Evolutionary conservation across 2,797 vertebrate genomes (phyloP).

Genomic region (Chaetodon trifasciatus): DNA sequence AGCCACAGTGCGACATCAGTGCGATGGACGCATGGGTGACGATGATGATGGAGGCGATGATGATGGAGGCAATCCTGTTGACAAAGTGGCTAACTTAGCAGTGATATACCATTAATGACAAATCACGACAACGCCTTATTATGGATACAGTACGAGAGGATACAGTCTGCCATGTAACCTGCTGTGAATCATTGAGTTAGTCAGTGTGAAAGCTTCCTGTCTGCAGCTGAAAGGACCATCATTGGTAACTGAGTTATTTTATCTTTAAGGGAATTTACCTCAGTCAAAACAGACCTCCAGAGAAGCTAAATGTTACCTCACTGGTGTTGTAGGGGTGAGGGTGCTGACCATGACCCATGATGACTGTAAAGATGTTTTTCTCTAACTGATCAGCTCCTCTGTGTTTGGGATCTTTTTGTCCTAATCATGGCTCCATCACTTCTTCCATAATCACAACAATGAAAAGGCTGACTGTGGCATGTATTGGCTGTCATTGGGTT

Average conservation of each 20-base stretch:
- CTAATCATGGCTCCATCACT: background rate
- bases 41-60: background rate
- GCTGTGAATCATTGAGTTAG: background rate
- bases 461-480: background rate
- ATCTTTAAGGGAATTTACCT: background rate
- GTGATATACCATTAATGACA: background rate
- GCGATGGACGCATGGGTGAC: background rate
- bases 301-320: background rate
- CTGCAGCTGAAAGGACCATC: background rate
- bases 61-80: background rate
- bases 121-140: background rate
- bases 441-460: background rate
- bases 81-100: background rate
- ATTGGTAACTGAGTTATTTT: background rate
- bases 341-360: background rate
- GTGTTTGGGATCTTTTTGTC: background rate
- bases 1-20: slow-evolving; percentile 19
- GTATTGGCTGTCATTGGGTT: background rate
- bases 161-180: background rate
- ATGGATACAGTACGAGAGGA: background rate
- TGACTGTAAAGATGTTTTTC: no score
- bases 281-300: background rate
- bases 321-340: background rate
- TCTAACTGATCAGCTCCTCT: background rate
- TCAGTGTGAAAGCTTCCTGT: slow-evolving; percentile 14